phyloP scores from a whole-genome alignment of 2,113 vertebrate species.

The Anhinga rufa region DNA sequence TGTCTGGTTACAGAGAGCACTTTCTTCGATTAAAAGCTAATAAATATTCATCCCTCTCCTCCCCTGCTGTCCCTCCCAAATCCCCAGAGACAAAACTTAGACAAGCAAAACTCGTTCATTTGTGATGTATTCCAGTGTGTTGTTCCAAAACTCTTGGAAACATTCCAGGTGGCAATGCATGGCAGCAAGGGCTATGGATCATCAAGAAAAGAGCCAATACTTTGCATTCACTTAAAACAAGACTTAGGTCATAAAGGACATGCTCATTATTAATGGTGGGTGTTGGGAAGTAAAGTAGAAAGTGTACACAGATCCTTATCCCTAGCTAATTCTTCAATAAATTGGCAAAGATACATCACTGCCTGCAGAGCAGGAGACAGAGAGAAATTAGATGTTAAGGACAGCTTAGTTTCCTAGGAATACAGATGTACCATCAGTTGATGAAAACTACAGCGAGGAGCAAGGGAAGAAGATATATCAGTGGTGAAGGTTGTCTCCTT shows the following conservation, averaged over 20 bases:
- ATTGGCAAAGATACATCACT: slow-evolving; percentile 45
- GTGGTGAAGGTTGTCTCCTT: neutral
- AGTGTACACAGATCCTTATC: slow-evolving; percentile 47
- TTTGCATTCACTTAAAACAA: slow-evolving; percentile 31
- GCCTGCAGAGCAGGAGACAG: slow-evolving; percentile 35
- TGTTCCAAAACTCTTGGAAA: slow-evolving; percentile 48
- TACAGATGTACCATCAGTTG: slow-evolving; percentile 33
- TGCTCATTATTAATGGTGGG: slow-evolving; percentile 32
- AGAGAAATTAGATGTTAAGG: slow-evolving; percentile 32
- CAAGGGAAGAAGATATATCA: slow-evolving; percentile 17
- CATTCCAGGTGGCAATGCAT: neutral
- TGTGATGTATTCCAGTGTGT: neutral
- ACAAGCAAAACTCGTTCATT: slow-evolving; percentile 38
- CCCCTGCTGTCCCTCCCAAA: slow-evolving; percentile 17
- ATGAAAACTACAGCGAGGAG: neutral
- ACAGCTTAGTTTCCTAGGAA: slow-evolving; percentile 25
- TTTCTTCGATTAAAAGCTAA: slow-evolving; percentile 64
- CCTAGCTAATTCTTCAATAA: slow-evolving; percentile 29
- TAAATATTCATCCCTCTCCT: slow-evolving; percentile 60
- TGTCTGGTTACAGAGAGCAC: slow-evolving; percentile 42
- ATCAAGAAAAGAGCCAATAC: neutral
- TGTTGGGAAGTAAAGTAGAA: slow-evolving; percentile 20
- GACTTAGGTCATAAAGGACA: slow-evolving; percentile 23
- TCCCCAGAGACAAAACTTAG: slow-evolving; percentile 15
- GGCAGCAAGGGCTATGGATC: neutral